These are phyloP conservation scores for Drosophila meridiana DNA, from an alignment of 2,888 invertebrate species.

Conservation along the genomic window DNA sequence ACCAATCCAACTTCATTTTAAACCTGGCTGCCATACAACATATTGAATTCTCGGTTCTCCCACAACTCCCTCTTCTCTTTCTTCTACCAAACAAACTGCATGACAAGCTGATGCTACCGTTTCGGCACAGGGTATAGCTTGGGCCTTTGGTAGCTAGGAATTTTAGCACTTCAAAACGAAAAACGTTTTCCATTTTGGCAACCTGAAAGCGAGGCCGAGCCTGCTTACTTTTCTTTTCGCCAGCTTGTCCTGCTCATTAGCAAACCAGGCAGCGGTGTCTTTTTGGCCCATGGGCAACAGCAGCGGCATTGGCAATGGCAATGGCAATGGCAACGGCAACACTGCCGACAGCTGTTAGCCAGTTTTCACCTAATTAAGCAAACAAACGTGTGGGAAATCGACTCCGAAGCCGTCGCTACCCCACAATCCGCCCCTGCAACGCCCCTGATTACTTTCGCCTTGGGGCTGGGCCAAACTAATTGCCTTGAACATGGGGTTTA, in stretches of 20 bases:
- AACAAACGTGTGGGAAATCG: conserved; percentile 78
- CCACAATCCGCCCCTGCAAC: neutral
- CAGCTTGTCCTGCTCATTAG: conserved; percentile 79
- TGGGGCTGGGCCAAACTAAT: conserved; percentile 65
- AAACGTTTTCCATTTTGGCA: conserved; percentile 65
- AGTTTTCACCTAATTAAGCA: conserved; percentile 78
- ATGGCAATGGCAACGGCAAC: conserved; percentile 9
- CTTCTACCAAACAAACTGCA: neutral
- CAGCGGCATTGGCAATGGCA: conserved; percentile 14
- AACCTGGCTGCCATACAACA: neutral
- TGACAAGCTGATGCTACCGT: neutral
- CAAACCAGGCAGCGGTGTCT: conserved; percentile 61
- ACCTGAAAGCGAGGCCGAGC: conserved; percentile 64
- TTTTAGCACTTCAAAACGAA: conserved; percentile 65
- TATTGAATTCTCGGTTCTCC: neutral
- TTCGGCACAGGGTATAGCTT: conserved; percentile 22
- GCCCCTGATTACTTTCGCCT: conserved; percentile 69
- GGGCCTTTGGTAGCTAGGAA: conserved; percentile 54
- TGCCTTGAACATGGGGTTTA: conserved; percentile 75
- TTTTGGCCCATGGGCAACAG: conserved; percentile 40
- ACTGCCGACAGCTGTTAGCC: conserved; percentile 69
- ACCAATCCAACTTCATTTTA: neutral
- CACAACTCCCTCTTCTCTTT: neutral
- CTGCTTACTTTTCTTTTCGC: conserved; percentile 77
- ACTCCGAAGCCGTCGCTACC: conserved; percentile 3